These are phyloP conservation scores for Lepidothrix coronata DNA, from an alignment of 2,113 vertebrate species.

Conservation along the genomic window DNA sequence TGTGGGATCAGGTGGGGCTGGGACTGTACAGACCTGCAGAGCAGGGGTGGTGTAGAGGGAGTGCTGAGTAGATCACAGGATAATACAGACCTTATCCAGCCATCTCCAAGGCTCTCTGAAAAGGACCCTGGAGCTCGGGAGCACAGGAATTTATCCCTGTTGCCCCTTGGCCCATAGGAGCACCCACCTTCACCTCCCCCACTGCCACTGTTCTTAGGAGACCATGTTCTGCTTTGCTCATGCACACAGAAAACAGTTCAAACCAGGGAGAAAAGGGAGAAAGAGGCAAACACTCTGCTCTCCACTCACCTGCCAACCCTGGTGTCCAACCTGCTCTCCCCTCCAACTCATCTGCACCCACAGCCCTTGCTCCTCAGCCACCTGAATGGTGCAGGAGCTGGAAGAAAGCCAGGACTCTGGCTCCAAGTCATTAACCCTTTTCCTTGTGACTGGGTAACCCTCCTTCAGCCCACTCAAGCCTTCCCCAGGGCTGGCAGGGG, in stretches of 20 bases:
- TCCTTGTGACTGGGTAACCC: not conserved
- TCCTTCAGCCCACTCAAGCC: not conserved
- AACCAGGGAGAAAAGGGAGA: not conserved
- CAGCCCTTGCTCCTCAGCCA: not conserved
- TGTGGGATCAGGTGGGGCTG: not conserved
- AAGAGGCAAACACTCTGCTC: not conserved
- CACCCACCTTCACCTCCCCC: not conserved
- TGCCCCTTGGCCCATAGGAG: not conserved
- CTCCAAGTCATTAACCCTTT: not conserved
- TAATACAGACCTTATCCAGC: not conserved
- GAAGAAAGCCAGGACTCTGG: not conserved
- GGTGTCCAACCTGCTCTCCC: not conserved
- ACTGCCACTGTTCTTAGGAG: not conserved
- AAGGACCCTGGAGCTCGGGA: not conserved
- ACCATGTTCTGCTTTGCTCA: not conserved
- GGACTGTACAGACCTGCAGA: not conserved
- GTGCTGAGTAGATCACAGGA: not conserved
- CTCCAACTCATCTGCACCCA: rapidly evolving
- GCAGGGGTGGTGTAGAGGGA: rapidly evolving
- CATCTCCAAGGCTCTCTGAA: not conserved
- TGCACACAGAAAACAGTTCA: not conserved
- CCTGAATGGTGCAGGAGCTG: rapidly evolving
- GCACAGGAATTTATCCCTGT: not conserved
- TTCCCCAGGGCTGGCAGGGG: not conserved
- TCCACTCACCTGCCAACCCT: not conserved